A percentile compares a stretch with the other conserved stretches of the same genome.
phyloP scores from a whole-genome alignment of 2,113 vertebrate species.

The Xiphias gladius region DNA sequence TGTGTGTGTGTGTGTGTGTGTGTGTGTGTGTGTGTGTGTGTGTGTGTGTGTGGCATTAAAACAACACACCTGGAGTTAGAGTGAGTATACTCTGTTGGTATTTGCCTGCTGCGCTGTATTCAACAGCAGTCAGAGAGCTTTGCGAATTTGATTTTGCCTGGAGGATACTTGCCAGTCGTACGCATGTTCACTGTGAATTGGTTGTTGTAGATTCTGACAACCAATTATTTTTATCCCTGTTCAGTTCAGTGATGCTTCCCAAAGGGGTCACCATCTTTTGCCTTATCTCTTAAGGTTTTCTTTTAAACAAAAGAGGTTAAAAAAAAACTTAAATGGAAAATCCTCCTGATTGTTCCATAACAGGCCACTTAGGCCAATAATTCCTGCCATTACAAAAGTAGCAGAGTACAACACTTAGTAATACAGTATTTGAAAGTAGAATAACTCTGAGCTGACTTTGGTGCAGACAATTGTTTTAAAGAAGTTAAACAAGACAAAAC shows the following conservation, averaged over 20 bases:
- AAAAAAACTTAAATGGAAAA: slow-evolving; percentile 4
- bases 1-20: too few species aligned
- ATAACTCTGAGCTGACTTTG: background rate
- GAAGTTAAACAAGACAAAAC: slow-evolving; percentile 7
- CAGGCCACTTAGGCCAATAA: slow-evolving; percentile 13
- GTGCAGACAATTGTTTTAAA: background rate
- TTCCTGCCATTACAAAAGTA: slow-evolving; percentile 10
- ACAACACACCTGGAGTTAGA: slow-evolving; percentile 53
- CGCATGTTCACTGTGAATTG: background rate
- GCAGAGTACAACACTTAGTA: background rate
- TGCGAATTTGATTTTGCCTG: slow-evolving; percentile 6
- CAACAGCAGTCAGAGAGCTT: background rate
- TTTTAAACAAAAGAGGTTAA: slow-evolving; percentile 1
- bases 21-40: slow-evolving; percentile 11
- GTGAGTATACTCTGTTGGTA: slow-evolving; percentile 39
- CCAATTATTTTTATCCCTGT: background rate
- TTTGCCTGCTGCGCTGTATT: slow-evolving; percentile 22
- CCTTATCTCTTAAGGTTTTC: too few species aligned
- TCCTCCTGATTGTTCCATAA: slow-evolving; percentile 16
- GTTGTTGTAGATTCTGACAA: background rate
- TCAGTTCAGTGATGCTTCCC: background rate
- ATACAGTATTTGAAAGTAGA: background rate
- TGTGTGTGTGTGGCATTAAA: slow-evolving; percentile 26
- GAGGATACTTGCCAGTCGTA: background rate
- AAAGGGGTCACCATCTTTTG: slow-evolving; percentile 3